Conservation (phyloP, 2,113 vertebrate species). For the Thryonomys swinderianus region DNA sequence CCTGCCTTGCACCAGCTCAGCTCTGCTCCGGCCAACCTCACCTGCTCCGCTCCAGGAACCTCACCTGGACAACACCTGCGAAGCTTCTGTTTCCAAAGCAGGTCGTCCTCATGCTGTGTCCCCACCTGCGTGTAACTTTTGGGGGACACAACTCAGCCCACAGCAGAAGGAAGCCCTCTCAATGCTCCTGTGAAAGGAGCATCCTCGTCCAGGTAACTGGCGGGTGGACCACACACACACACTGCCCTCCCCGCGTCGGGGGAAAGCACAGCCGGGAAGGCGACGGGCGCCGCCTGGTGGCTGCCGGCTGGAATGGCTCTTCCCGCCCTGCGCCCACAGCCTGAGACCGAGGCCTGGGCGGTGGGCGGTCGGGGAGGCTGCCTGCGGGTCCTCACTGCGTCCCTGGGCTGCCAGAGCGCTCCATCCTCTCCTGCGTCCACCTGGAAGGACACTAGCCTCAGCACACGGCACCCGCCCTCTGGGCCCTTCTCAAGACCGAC, state of each 20-base stretch:
- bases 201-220: background rate
- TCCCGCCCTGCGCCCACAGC: too few relatives aligned
- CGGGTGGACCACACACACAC: too few relatives aligned
- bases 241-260: too few relatives aligned
- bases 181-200: background rate
- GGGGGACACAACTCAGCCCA: background rate
- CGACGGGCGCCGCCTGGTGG: too few relatives aligned
- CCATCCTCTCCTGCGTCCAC: background rate
- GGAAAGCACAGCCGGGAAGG: too few relatives aligned
- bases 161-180: background rate
- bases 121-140: background rate
- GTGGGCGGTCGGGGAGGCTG: background rate
- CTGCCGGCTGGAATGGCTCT: too few relatives aligned
- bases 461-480: background rate
- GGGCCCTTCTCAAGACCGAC: background rate
- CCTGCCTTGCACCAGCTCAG: background rate
- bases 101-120: background rate
- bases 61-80: background rate
- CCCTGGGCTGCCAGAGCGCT: background rate
- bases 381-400: background rate
- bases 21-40: background rate
- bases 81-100: background rate
- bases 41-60: background rate
- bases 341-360: background rate
- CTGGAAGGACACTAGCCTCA: background rate